A percentile compares a stretch with the other conserved stretches of the same genome.
Evolutionary conservation across 2,113 vertebrate species (phyloP).

Genomic region (Podocnemis expansa): DNA sequence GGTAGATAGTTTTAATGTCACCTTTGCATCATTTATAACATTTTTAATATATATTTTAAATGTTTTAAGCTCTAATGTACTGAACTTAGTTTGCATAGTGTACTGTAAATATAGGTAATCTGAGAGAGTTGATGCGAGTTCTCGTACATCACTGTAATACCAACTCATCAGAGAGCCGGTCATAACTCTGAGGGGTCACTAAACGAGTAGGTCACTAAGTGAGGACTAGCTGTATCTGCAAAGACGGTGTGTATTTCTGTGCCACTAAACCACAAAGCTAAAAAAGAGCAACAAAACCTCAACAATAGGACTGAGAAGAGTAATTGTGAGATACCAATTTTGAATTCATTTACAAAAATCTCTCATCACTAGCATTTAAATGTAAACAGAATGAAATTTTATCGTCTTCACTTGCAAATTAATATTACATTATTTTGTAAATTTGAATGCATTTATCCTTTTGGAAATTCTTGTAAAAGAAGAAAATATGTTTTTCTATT

Average conservation of each 20-base stretch:
- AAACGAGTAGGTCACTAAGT: too few relatives aligned
- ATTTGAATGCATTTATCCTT: neutral
- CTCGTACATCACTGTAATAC: too few relatives aligned
- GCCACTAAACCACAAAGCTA: neutral
- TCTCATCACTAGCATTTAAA: neutral
- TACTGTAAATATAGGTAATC: too few relatives aligned
- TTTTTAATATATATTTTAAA: too few relatives aligned
- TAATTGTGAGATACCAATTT: neutral
- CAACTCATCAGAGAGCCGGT: too few relatives aligned
- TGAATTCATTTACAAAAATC: neutral
- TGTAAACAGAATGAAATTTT: neutral
- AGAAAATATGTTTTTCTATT: neutral
- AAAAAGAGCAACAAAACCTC: constrained; percentile 1
- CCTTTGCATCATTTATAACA: too few relatives aligned
- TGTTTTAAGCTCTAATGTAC: too few relatives aligned
- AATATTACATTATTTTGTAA: neutral
- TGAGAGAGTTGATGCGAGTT: too few relatives aligned
- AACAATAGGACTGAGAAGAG: neutral
- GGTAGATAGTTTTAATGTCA: too few relatives aligned
- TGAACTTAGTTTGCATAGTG: too few relatives aligned
- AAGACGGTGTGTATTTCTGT: constrained; percentile 5
- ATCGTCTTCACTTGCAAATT: neutral
- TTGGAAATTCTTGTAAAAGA: neutral
- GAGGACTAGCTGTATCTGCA: neutral
- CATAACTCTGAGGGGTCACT: too few relatives aligned